Evolutionary conservation across 2,888 invertebrate genomes (phyloP), one percentile per base, ranked within the genome.

Genomic region (Rhagonycha lutea): DNA sequence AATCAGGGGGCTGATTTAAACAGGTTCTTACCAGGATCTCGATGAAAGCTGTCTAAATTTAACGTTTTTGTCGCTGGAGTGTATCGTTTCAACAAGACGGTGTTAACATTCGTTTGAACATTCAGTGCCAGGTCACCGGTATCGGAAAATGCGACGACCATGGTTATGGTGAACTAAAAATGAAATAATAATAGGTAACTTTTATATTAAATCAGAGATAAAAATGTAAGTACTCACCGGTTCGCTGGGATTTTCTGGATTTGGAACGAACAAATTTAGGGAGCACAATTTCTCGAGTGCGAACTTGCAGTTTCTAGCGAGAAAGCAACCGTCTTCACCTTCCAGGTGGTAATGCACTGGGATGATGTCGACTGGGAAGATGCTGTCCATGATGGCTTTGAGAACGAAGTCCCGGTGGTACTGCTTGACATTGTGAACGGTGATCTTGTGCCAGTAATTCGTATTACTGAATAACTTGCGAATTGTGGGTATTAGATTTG

Each of bases 231-330:
- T 73, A 81, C 80, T 80, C 81, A 86, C 85, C n/a, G 84, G 83
- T 74, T 76, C 79, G 24, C 69, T 73, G 60, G 76, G 67, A 76
- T 83, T 81, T 23, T 78, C 75, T 32, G 85, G 83, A 81, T 85
- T 83, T 24, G 83, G 82, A 62, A 87, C 81, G 32, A 88, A 86
- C 61, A 90, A 84, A 80, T 89, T 89, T 29, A 86, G 85, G 32
- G 85, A 85, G 72, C 89, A 90, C 1, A 90, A 80, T 81, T 87
- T 88, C 69, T 88, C 87, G n/a, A 90, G 83, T 0, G 90, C 90
- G 2, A 85, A 79, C 10, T 87, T 88, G 80, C 90, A 90, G 81
- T 90, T 90, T 75, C 87, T 84, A 8, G 89, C 88, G 61, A 90
- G 81, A 79, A 90, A 90, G 72, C 83, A 86, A 0, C 87, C 84